These are phyloP conservation scores for Gambusia yucatana DNA, from an alignment of 2,797 vertebrate genomes.

Conservation along the genomic window DNA sequence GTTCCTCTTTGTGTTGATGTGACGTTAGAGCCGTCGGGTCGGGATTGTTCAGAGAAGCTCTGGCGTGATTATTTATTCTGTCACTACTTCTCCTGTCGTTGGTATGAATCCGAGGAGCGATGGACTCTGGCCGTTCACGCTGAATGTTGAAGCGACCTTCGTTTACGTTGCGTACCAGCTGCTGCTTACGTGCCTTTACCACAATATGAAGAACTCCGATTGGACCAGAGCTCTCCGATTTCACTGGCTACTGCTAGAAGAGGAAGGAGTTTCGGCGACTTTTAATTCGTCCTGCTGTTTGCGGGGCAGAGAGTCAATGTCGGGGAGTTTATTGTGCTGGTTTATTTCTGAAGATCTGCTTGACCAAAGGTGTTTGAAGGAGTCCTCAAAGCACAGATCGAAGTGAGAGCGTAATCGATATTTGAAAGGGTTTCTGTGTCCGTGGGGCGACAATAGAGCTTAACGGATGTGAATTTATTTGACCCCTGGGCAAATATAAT, in stretches of 20 bases:
- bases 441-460: conserved; percentile 38
- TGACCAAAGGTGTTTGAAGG: conserved; percentile 57
- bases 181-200: conserved; percentile 75
- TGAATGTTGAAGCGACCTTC: conserved; percentile 53
- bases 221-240: conserved; percentile 32
- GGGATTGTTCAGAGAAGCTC: conserved; percentile 53
- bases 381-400: conserved; percentile 29
- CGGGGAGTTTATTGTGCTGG: conserved; percentile 26
- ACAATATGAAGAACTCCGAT: conserved; percentile 24
- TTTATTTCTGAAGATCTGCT: conserved; percentile 26
- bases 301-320: conserved; percentile 58
- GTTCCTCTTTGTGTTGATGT: conserved; percentile 25
- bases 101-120: conserved; percentile 26
- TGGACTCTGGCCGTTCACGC: conserved; percentile 1
- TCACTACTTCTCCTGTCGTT: conserved; percentile 31
- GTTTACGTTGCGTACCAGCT: conserved; percentile 49
- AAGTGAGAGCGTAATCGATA: conserved; percentile 28
- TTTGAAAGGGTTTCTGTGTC: conserved; percentile 39
- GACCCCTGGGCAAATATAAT: conserved; percentile 40
- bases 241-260: conserved; percentile 44
- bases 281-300: conserved; percentile 31
- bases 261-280: conserved; percentile 40
- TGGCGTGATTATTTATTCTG: conserved; percentile 62
- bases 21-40: conserved; percentile 32
- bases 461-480: conserved; percentile 42